A percentile compares a stretch with the other conserved stretches of the same genome.
Evolutionary conservation across 2,113 vertebrate genomes (phyloP).

Genomic region (Protomyctophum bolini): DNA sequence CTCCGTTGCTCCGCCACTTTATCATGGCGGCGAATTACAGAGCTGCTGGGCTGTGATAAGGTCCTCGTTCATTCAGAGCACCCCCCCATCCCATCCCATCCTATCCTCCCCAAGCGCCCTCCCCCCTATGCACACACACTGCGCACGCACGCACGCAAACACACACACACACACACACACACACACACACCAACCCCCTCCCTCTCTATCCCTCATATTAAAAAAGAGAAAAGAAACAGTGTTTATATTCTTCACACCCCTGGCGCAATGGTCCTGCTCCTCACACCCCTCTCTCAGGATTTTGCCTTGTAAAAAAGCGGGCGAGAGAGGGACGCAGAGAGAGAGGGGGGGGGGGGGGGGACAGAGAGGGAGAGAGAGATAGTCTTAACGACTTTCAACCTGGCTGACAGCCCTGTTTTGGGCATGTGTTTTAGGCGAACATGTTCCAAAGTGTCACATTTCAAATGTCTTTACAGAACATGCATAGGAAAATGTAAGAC

Average conservation of each 20-base stretch:
- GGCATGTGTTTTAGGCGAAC: too few species aligned
- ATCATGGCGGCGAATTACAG: conserved; percentile 89
- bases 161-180: neutral
- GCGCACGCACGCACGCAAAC: neutral
- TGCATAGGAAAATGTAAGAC: too few species aligned
- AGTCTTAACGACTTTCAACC: too few species aligned
- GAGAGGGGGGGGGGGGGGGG: neutral
- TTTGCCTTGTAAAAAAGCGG: conserved; percentile 72
- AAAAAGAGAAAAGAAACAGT: conserved; percentile 67
- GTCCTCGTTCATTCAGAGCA: conserved; percentile 80
- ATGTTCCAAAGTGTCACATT: too few species aligned
- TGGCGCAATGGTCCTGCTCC: conserved; percentile 77
- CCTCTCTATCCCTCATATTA: conserved; percentile 78
- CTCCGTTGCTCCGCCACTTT: conserved; percentile 83
- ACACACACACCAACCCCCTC: conserved; percentile 25
- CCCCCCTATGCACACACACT: too few species aligned
- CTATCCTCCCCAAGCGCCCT: neutral
- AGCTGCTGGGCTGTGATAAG: conserved; percentile 96
- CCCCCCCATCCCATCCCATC: conserved; percentile 44
- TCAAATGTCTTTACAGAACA: too few species aligned
- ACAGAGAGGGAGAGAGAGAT: conserved; percentile 10
- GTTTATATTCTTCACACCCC: conserved; percentile 87
- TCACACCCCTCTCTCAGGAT: conserved; percentile 75
- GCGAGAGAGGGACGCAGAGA: conserved; percentile 16
- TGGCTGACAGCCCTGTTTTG: too few species aligned